A percentile compares a stretch with the other conserved stretches of the same genome.
Evolutionary conservation across 2,797 vertebrate species (phyloP).

Genomic region (Lacerta agilis): DNA sequence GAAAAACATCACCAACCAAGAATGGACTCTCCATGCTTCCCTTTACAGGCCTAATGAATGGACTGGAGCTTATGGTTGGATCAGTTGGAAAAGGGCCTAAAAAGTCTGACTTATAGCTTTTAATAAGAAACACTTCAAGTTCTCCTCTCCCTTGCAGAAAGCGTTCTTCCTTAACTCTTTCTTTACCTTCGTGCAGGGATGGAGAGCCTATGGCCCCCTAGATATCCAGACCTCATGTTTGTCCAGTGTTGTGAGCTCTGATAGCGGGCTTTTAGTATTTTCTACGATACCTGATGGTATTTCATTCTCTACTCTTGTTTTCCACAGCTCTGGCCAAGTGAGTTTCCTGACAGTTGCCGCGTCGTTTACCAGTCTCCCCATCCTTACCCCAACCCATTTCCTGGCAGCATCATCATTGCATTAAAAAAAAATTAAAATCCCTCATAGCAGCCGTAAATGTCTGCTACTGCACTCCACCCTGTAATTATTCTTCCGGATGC

Average conservation of each 20-base stretch:
- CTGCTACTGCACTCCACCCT: constrained; percentile 64
- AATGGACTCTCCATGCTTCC: neutral
- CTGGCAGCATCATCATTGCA: constrained; percentile 66
- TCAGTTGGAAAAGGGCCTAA: neutral
- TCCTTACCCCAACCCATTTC: constrained; percentile 77
- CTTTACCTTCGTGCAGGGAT: neutral
- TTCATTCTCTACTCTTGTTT: constrained; percentile 71
- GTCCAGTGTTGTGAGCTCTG: constrained; percentile 58
- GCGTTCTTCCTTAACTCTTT: too few relatives aligned
- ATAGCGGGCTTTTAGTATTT: constrained; percentile 48
- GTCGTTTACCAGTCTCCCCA: constrained; percentile 71
- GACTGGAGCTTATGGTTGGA: neutral
- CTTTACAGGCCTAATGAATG: neutral
- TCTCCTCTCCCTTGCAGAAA: too few relatives aligned
- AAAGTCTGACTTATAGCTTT: neutral
- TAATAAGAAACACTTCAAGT: too few relatives aligned
- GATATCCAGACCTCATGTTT: constrained; percentile 52
- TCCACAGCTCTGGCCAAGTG: constrained; percentile 76
- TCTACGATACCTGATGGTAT: constrained; percentile 44
- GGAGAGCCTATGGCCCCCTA: constrained; percentile 2
- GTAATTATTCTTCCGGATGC: constrained; percentile 51
- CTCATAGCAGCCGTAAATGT: constrained; percentile 59
- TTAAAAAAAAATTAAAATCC: constrained; percentile 24
- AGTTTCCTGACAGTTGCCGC: constrained; percentile 76
- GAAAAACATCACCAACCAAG: neutral